Conservation (phyloP, 92 coral and sea anemone genomes). For the Palythoa grandiflora region DNA sequence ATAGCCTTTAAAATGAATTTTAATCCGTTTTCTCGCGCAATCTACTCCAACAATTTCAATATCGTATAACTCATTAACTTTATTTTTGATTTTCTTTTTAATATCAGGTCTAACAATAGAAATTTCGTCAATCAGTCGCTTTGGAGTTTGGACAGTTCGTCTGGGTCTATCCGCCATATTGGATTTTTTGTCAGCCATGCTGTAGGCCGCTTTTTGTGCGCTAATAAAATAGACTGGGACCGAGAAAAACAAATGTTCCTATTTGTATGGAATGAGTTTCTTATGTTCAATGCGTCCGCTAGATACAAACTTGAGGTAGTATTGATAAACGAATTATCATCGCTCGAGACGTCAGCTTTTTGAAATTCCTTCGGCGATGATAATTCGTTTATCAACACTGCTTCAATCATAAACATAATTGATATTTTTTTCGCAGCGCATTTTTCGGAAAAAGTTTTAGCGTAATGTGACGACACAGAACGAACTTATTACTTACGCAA, state of each 20-base stretch:
- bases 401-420: too few relatives aligned
- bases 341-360: too few relatives aligned
- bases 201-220: background rate
- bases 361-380: too few relatives aligned
- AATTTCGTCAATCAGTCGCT: slow-evolving; percentile 49
- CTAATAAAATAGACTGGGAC: background rate
- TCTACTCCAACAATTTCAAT: slow-evolving; percentile 51
- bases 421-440: too few relatives aligned
- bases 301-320: too few relatives aligned
- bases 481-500: too few relatives aligned
- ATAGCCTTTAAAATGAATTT: slow-evolving; percentile 17
- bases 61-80: slow-evolving; percentile 45
- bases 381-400: too few relatives aligned
- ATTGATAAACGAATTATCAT: too few relatives aligned
- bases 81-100: slow-evolving; percentile 37
- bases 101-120: slow-evolving; percentile 28
- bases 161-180: background rate
- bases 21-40: slow-evolving; percentile 33
- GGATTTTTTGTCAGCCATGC: background rate
- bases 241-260: background rate
- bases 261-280: background rate
- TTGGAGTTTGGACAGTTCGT: slow-evolving; percentile 16
- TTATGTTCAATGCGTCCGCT: too few relatives aligned
- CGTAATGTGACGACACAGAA: too few relatives aligned
- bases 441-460: too few relatives aligned